Evolutionary conservation across 2,797 vertebrate genomes (phyloP), one percentile per base, ranked within the genome.

Genomic region (Acomys russatus): DNA sequence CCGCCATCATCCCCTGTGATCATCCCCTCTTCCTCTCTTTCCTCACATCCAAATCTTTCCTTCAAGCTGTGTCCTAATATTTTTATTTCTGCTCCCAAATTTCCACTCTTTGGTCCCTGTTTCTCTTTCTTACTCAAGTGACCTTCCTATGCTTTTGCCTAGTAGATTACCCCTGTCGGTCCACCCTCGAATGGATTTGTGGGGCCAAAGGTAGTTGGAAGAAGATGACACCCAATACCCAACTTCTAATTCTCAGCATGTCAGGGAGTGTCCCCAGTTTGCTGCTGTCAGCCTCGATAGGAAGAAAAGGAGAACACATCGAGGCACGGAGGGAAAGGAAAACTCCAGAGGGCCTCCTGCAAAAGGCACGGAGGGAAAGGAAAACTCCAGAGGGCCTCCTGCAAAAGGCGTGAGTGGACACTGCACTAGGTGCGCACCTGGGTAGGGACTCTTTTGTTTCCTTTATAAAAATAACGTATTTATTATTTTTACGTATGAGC

Each of bases 191-290:
- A 33, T 56, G 12, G 56, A 3, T 76, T 17, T 77, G 54, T 73
- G 8, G 64, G 2, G 11, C 22, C n/a, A 25, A 59, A 38, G 56
- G n/a, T 38, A 20, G 17, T 5, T 49, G 38, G 82, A 49, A 38
- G 25, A 35, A 64, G 82, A 1, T 77, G 9, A 87, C 91, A 88
- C 3, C 70, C 51, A 94, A 87, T 89, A 88, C 3, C 70, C 51
- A 93, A 84, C 35, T 35, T 71, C 28, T 56, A 93, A 89, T 70
- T 78, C 20, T 92, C 38, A 63, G 59, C 84, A 74, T 76, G n/a
- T 87, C 59, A 92, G 33, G 56, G 22, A 94, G 77, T 28, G 30
- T 15, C 77, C 87, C 17, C 44, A 76, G 61, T 79, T 80, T 80
- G 77, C n/a, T 85, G 51, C 77, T 93, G 14, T 68, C 22, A 56